Evolutionary conservation across 2,888 invertebrate species (phyloP).

Genomic region (Empis stercorea): DNA sequence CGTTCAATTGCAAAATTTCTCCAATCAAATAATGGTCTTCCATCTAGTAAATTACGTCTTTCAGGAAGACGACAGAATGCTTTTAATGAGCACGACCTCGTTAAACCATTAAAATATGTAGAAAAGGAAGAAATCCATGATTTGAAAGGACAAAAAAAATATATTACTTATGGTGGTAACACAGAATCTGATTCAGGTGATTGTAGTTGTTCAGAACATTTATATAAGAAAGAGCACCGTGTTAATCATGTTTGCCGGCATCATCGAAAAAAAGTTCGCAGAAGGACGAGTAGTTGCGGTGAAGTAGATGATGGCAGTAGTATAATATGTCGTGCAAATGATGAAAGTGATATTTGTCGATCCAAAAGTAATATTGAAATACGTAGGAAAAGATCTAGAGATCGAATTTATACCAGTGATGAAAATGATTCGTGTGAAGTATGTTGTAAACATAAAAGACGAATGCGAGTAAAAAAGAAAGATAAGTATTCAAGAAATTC

Average conservation of each 20-base stretch:
- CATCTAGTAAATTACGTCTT: slow-evolving; percentile 52
- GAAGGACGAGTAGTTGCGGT: slow-evolving; percentile 34
- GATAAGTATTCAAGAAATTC: slow-evolving; percentile 35
- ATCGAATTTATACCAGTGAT: slow-evolving; percentile 25
- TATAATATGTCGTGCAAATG: slow-evolving; percentile 17
- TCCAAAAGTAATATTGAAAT: slow-evolving; percentile 37
- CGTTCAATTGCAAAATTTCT: slow-evolving; percentile 85
- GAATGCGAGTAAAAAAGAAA: slow-evolving; percentile 36
- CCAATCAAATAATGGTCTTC: slow-evolving; percentile 78
- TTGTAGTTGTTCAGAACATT: slow-evolving; percentile 30
- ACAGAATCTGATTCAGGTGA: slow-evolving; percentile 26
- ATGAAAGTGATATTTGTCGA: slow-evolving; percentile 30
- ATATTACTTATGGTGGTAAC: slow-evolving; percentile 28
- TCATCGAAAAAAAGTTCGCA: slow-evolving; percentile 25
- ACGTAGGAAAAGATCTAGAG: slow-evolving; percentile 25
- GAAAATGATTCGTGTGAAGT: slow-evolving; percentile 41
- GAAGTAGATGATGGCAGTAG: slow-evolving; percentile 22
- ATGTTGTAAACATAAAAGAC: slow-evolving; percentile 32
- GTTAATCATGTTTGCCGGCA: slow-evolving; percentile 25
- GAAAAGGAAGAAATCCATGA: slow-evolving; percentile 32
- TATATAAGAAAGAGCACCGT: slow-evolving; percentile 26
- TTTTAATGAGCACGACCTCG: slow-evolving; percentile 28
- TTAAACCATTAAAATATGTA: slow-evolving; percentile 30
- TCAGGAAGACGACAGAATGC: slow-evolving; percentile 31
- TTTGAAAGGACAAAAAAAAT: slow-evolving; percentile 28